Conservation (phyloP, 2,113 vertebrate genomes). For the Indicator maculatus region DNA sequence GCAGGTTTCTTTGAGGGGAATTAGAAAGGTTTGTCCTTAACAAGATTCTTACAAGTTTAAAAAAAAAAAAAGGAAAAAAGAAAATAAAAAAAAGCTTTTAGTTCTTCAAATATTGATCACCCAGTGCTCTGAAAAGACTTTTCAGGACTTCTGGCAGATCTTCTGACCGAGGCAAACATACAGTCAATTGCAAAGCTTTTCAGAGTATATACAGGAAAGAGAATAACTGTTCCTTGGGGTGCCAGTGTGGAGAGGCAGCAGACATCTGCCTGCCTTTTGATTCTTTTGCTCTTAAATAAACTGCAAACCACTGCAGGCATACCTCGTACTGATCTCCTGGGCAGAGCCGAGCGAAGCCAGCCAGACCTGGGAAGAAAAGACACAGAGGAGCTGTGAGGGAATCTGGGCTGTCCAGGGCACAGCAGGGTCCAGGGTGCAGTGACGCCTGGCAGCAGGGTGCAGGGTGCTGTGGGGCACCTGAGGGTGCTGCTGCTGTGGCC, state of each 20-base stretch:
- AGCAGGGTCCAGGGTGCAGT: background rate
- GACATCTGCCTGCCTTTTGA: background rate
- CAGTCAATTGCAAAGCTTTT: background rate
- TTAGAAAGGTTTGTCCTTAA: background rate
- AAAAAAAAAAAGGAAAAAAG: too few species aligned
- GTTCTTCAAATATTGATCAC: background rate
- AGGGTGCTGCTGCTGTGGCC: background rate
- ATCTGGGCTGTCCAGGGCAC: background rate
- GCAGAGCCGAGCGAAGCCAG: conserved; percentile 95
- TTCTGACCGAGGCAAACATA: background rate
- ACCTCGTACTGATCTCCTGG: conserved; percentile 97
- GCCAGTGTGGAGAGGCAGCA: background rate
- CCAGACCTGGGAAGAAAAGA: conserved; percentile 84
- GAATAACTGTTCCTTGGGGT: background rate
- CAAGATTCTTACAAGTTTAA: background rate
- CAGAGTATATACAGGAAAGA: background rate
- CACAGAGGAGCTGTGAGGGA: background rate
- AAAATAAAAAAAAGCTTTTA: background rate
- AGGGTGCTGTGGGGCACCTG: background rate
- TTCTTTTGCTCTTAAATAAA: background rate
- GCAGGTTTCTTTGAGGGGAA: background rate
- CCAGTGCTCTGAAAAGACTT: background rate
- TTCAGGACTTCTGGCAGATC: background rate
- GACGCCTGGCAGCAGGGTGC: too few species aligned
- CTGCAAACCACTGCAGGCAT: background rate